A percentile compares a stretch with the other conserved stretches of the same genome.
Evolutionary conservation across 1,140 invertebrate genomes (phyloP).

Genomic region (Drosophila fuyamai): DNA sequence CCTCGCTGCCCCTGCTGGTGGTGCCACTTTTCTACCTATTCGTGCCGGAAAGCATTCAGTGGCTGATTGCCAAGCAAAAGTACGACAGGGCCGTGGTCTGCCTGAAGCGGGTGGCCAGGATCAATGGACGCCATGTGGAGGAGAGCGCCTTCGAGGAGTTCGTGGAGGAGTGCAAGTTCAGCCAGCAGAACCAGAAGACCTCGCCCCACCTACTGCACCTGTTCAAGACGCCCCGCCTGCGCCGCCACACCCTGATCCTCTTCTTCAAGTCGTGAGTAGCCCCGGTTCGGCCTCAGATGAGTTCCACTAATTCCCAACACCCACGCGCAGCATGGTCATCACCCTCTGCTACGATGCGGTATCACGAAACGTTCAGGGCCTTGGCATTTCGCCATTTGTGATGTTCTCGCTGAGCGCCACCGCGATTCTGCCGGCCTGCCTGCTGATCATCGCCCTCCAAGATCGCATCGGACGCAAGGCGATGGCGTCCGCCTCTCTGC

Average conservation of each 20-base stretch:
- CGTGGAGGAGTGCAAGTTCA: constrained; percentile 70
- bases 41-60: constrained; percentile 87
- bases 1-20: constrained; percentile 85
- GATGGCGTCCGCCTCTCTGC: constrained; percentile 86
- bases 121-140: constrained; percentile 85
- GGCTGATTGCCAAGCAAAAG: constrained; percentile 87
- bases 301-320: constrained; percentile 17
- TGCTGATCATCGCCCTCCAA: constrained; percentile 86
- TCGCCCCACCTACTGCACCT: constrained; percentile 64
- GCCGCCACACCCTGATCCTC: constrained; percentile 86
- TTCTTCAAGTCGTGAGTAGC: constrained; percentile 87
- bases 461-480: constrained; percentile 87
- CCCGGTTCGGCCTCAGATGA: neutral
- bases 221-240: constrained; percentile 85
- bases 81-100: constrained; percentile 86
- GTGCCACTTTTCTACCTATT: constrained; percentile 85
- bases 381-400: constrained; percentile 86
- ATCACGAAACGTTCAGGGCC: constrained; percentile 87
- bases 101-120: constrained; percentile 86
- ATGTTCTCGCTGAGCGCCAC: constrained; percentile 86
- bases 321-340: constrained; percentile 86
- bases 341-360: constrained; percentile 88
- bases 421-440: constrained; percentile 86
- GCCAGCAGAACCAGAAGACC: constrained; percentile 51
- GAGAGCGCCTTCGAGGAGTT: constrained; percentile 84